Conservation (phyloP, 2,888 invertebrate species). For the Caradrina clavipalpis region DNA sequence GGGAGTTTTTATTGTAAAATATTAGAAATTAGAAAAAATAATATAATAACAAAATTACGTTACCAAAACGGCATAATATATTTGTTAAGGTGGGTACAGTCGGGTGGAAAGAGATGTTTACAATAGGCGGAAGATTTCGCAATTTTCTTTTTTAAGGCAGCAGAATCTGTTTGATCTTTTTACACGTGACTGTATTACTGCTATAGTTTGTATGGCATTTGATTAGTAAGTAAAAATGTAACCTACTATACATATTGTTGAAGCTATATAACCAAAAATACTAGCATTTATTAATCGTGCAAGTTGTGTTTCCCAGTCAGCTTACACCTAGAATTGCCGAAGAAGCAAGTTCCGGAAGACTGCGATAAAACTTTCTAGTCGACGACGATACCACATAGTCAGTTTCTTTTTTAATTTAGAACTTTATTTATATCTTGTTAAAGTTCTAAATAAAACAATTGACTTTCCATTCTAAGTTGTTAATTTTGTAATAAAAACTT, state of each 20-base stretch:
- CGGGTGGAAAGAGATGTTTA: conserved; percentile 1
- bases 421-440: too few relatives aligned
- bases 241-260: neutral
- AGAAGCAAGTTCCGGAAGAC: neutral
- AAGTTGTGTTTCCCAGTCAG: neutral
- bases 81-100: conserved; percentile 25
- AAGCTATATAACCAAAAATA: neutral
- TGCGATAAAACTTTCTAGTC: neutral
- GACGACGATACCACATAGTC: neutral
- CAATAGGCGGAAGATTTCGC: too few relatives aligned
- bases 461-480: neutral
- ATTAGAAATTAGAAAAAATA: conserved; percentile 30
- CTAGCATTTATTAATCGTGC: neutral
- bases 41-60: conserved; percentile 35
- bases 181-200: conserved; percentile 6
- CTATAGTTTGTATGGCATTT: conserved; percentile 19
- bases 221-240: conserved; percentile 10
- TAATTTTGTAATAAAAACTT: neutral
- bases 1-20: conserved; percentile 39
- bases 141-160: neutral
- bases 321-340: neutral
- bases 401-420: neutral
- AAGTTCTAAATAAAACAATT: neutral
- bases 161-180: neutral
- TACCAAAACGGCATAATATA: conserved; percentile 57